Evolutionary conservation across 2,797 vertebrate genomes (phyloP).

Genomic region (Pteronotus mesoamericanus): DNA sequence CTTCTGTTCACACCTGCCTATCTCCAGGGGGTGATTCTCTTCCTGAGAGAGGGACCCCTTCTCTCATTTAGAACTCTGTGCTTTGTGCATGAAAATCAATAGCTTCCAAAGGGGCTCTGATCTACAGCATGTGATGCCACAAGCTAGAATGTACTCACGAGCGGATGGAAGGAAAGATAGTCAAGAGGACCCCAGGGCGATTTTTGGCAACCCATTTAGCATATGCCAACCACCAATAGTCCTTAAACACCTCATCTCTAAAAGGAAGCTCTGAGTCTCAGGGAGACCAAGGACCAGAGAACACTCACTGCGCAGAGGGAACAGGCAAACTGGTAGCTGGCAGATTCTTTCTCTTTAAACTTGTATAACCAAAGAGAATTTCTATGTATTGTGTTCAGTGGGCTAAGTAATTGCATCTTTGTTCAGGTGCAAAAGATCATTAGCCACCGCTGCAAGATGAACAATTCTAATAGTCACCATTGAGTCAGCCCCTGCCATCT

Average conservation of each 20-base stretch:
- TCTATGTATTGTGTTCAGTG: slow-evolving; percentile 25
- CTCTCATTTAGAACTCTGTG: background rate
- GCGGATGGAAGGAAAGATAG: background rate
- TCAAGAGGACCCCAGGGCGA: slow-evolving; percentile 15
- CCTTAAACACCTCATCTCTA: background rate
- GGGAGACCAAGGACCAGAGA: background rate
- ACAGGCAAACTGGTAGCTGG: background rate
- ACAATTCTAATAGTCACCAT: background rate
- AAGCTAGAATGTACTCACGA: background rate
- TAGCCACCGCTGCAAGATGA: background rate
- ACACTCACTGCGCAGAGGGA: background rate
- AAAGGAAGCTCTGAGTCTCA: background rate
- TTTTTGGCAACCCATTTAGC: background rate
- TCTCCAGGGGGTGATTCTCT: background rate
- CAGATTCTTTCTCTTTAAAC: slow-evolving; percentile 31
- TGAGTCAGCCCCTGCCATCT: too few relatives aligned
- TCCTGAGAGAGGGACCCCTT: background rate
- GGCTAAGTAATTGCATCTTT: background rate
- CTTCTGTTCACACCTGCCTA: background rate
- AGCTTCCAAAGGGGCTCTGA: background rate
- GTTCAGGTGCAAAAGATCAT: slow-evolving; percentile 1
- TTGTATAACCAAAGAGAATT: slow-evolving; percentile 25
- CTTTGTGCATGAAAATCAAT: slow-evolving; percentile 35
- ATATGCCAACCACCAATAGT: slow-evolving; percentile 5
- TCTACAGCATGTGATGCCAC: background rate